A percentile compares a stretch with the other conserved stretches of the same genome.
Conservation (phyloP, 2,888 invertebrate species). For the Folsomia candida region DNA sequence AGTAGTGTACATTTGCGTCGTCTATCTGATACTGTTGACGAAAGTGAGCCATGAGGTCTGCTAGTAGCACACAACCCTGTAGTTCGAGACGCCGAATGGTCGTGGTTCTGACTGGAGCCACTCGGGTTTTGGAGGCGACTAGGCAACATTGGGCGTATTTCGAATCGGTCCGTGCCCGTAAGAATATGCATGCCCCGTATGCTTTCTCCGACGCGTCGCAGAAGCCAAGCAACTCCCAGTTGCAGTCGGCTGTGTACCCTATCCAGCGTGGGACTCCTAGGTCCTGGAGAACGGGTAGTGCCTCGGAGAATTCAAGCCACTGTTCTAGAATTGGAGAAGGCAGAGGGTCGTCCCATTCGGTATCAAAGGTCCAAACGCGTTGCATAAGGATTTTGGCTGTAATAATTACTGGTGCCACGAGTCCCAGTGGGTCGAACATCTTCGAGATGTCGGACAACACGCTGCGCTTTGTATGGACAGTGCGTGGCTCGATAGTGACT, state of each 20-base stretch:
- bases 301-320: background rate
- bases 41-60: slow-evolving; percentile 13
- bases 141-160: slow-evolving; percentile 6
- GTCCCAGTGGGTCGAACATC: slow-evolving; percentile 24
- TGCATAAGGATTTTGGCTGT: slow-evolving; percentile 17
- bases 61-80: slow-evolving; percentile 28
- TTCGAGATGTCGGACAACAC: slow-evolving; percentile 12
- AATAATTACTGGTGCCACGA: slow-evolving; percentile 13
- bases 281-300: background rate
- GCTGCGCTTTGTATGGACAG: slow-evolving; percentile 12
- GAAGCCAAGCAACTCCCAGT: background rate
- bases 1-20: slow-evolving; percentile 18
- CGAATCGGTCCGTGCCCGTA: too few species aligned
- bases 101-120: slow-evolving; percentile 44
- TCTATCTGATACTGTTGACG: slow-evolving; percentile 6
- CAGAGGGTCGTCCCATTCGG: slow-evolving; percentile 10
- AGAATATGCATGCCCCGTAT: background rate
- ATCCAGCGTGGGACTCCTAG: background rate
- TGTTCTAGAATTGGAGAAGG: background rate
- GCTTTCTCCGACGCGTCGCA: slow-evolving; percentile 4
- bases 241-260: background rate
- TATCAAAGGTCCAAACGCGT: slow-evolving; percentile 6
- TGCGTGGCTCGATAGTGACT: background rate
- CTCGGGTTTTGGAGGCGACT: slow-evolving; percentile 36
- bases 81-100: slow-evolving; percentile 47